Evolutionary conservation across 2,113 vertebrate species (phyloP), one percentile per base, ranked within the genome.

Genomic region (Muntiacus reevesi): DNA sequence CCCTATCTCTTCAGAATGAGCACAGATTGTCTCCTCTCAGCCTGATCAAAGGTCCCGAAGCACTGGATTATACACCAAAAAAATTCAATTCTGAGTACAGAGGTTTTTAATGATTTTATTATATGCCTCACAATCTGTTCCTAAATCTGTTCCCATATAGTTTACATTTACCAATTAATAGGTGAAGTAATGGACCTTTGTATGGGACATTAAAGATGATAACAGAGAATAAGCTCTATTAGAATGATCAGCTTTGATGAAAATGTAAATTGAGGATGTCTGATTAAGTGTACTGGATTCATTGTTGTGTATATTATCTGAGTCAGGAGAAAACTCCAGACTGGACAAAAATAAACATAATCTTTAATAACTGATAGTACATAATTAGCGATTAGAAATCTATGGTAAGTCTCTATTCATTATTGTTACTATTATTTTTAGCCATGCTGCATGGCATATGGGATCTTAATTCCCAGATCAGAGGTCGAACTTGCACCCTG

Each of bases 71-170:
- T 30, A 98, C 25, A 83, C 55, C 86, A 87, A 25, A 89, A 98
- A 97, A 97, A 87, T 95, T 95, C 14, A 1, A 96, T 98, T 98
- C 97, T 98, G 52, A 98, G 95, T 98, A 93, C 2, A 19, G 89
- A 98, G 89, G 55, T 60, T 98, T 98, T 94, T 85, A 98, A 94
- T 43, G 62, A 96, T 98, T 98, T 97, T 55, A 97, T 98, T 0
- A 64, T 93, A 81, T 96, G 91, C 62, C 82, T 98, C 79, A 96
- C 98, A 98, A 98, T 94, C 97, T 98, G 98, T 98, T 98, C 94
- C 85, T 60, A 98, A 98, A 98, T 98, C 98, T 98, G 95, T 97
- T 98, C 92, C 60, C 90, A 81, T 85, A 83, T 19, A 60, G 36
- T 33, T 97, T 98, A 85, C 6, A 85, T 78, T 97, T 97, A 92